Evolutionary conservation across 2,113 vertebrate genomes (phyloP).

Genomic region (Emydocephalus ijimae): DNA sequence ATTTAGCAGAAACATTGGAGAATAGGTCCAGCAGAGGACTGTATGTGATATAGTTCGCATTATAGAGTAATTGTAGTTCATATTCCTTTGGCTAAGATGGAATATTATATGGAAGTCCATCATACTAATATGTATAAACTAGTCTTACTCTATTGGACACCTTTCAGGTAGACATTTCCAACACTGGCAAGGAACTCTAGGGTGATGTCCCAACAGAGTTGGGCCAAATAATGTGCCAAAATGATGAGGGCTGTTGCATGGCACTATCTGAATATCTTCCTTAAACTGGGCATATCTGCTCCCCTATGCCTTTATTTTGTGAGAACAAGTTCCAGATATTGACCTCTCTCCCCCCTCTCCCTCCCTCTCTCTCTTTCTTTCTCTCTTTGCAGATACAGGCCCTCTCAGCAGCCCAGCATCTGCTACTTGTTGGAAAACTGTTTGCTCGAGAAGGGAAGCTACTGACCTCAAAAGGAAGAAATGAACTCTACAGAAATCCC

Average conservation of each 20-base stretch:
- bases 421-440: background rate
- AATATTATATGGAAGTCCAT: background rate
- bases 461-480: background rate
- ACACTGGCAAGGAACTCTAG: background rate
- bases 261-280: background rate
- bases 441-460: background rate
- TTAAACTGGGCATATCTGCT: background rate
- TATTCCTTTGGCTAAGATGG: background rate
- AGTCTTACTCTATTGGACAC: background rate
- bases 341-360: background rate
- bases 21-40: background rate
- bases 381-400: constrained; percentile 44
- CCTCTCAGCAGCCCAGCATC: constrained; percentile 27
- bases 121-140: background rate
- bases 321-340: background rate
- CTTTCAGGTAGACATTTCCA: background rate
- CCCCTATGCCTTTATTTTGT: background rate
- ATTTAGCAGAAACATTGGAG: background rate
- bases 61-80: background rate
- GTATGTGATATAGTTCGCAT: background rate
- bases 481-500: constrained; percentile 57
- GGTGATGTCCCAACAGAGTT: background rate
- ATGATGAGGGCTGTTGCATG: background rate
- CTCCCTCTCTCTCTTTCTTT: background rate
- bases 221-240: background rate